Percentiles rank a stretch among this genome's conserved stretches.
These are phyloP conservation scores for Rotaria macrura DNA, from an alignment of 2,888 invertebrate species.

Conservation along the genomic window DNA sequence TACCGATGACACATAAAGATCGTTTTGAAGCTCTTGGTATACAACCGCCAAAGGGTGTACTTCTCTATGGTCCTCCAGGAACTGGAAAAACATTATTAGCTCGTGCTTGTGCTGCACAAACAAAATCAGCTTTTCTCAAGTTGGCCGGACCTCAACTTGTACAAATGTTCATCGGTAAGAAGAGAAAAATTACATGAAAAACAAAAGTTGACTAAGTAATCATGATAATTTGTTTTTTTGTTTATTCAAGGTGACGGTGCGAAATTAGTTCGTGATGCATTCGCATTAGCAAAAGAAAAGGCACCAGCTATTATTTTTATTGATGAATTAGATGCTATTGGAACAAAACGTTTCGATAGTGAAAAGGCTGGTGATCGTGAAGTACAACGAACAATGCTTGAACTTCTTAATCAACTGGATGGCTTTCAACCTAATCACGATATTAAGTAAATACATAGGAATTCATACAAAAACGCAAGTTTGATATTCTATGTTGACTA, in stretches of 20 bases:
- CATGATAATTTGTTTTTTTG: too few relatives aligned
- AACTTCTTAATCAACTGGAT: slow-evolving; percentile 89
- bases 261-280: slow-evolving; percentile 91
- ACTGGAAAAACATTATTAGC: slow-evolving; percentile 91
- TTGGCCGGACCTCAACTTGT: slow-evolving; percentile 95
- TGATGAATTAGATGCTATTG: slow-evolving; percentile 96
- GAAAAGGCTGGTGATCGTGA: slow-evolving; percentile 98
- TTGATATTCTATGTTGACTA: too few relatives aligned
- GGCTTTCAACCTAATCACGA: slow-evolving; percentile 94
- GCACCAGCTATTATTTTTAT: slow-evolving; percentile 98
- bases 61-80: slow-evolving; percentile 81
- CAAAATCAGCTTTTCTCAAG: slow-evolving; percentile 95
- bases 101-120: slow-evolving; percentile 95
- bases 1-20: slow-evolving; percentile 98
- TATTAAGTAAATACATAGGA: slow-evolving; percentile 68
- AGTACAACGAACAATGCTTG: slow-evolving; percentile 97
- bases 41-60: slow-evolving; percentile 89
- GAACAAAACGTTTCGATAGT: slow-evolving; percentile 67
- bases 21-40: slow-evolving; percentile 88
- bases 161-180: slow-evolving; percentile 79
- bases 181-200: not conserved
- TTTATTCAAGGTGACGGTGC: slow-evolving; percentile 68
- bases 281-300: slow-evolving; percentile 91
- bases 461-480: not conserved
- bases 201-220: too few relatives aligned